Conservation (phyloP, 92 coral and sea anemone genomes). For the Porites rus region DNA sequence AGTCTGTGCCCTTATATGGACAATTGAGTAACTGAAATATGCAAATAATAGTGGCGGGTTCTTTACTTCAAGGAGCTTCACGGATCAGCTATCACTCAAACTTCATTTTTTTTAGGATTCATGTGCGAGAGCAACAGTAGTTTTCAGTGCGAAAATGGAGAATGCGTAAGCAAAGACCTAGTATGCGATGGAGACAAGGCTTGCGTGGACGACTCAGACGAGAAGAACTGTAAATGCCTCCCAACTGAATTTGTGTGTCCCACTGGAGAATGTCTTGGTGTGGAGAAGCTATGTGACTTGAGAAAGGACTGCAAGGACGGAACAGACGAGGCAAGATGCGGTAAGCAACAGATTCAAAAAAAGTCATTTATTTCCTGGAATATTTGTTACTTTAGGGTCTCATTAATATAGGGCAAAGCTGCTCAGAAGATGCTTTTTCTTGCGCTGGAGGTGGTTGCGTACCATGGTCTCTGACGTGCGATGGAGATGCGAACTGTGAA, state of each 20-base stretch:
- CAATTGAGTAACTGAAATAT: no score
- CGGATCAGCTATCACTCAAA: no score
- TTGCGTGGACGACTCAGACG: conserved; percentile 86
- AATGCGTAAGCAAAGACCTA: conserved; percentile 74
- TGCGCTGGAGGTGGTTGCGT: no score
- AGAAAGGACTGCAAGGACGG: conserved; percentile 53
- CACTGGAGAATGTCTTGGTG: conserved; percentile 67
- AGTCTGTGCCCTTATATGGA: no score
- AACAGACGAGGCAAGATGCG: conserved; percentile 61
- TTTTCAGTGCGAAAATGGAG: conserved; percentile 89
- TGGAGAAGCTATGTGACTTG: conserved; percentile 46
- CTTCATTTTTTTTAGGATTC: conserved; percentile 47
- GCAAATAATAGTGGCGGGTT: no score
- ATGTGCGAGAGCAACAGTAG: conserved; percentile 42
- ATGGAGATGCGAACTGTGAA: no score
- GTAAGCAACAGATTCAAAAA: conserved; percentile 26
- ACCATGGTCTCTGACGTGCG: no score
- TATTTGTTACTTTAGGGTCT: background rate
- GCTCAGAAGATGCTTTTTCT: no score
- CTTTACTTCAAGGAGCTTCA: no score
- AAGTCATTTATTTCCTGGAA: background rate
- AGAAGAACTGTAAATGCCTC: conserved; percentile 64
- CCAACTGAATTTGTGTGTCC: conserved; percentile 66
- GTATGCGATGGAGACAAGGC: conserved; percentile 84
- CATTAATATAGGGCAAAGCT: background rate